A percentile compares a stretch with the other conserved stretches of the same genome.
phyloP scores from a whole-genome alignment of 2,113 vertebrate genomes.

The Sialia sialis region DNA sequence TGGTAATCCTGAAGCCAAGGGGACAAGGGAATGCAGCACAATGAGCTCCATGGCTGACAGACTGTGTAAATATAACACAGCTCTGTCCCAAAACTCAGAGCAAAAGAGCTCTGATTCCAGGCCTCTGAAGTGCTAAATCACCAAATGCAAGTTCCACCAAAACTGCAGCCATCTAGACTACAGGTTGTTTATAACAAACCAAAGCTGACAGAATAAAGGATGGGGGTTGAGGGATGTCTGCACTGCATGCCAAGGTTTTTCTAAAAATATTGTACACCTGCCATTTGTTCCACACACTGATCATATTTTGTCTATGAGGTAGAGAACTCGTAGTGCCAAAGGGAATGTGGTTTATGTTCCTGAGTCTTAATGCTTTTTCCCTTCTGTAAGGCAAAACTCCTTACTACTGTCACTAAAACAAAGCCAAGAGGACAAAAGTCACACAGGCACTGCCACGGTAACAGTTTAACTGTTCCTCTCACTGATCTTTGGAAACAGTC shows the following conservation, averaged over 20 bases:
- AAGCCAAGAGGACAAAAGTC: slow-evolving; percentile 38
- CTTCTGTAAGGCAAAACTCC: slow-evolving; percentile 53
- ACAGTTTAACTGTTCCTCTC: background rate
- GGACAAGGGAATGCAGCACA: background rate
- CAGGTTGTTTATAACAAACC: background rate
- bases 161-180: background rate
- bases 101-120: background rate
- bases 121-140: background rate
- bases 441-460: background rate
- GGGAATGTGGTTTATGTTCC: slow-evolving; percentile 60
- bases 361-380: slow-evolving; percentile 59
- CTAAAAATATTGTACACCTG: slow-evolving; percentile 77
- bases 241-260: slow-evolving; percentile 47
- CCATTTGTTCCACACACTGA: slow-evolving; percentile 58
- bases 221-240: background rate
- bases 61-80: background rate
- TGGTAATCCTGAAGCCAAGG: background rate
- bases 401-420: slow-evolving; percentile 34
- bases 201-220: background rate
- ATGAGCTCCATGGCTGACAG: background rate
- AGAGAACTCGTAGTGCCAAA: slow-evolving; percentile 37
- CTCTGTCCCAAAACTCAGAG: background rate
- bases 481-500: slow-evolving; percentile 46
- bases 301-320: slow-evolving; percentile 73
- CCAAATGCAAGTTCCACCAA: background rate